Conservation (phyloP, 30 jellyfish, hydroid and myxozoan species). For the Aurelia aurita complex sp. Pacific region DNA sequence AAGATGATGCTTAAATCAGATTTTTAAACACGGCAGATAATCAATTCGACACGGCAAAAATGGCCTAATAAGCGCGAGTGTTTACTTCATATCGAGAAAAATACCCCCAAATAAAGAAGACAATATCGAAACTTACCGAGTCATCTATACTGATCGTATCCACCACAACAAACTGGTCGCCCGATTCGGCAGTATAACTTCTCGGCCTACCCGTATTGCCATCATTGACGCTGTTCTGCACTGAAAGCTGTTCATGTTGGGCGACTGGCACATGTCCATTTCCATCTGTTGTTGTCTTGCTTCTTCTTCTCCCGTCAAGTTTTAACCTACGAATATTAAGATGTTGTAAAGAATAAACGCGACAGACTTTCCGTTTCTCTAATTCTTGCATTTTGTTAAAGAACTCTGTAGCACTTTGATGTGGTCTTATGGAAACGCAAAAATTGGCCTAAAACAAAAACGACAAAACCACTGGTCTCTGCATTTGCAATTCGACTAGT, state of each 20-base stretch:
- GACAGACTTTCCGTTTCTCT: neutral
- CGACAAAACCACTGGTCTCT: too few relatives aligned
- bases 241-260: conserved; percentile 21
- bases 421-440: too few relatives aligned
- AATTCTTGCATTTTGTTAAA: neutral
- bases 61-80: too few relatives aligned
- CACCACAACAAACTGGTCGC: conserved; percentile 65
- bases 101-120: neutral
- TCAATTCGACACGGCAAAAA: too few relatives aligned
- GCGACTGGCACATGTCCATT: conserved; percentile 1
- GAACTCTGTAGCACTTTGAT: too few relatives aligned
- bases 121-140: conserved; percentile 43
- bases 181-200: conserved; percentile 64
- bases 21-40: too few relatives aligned
- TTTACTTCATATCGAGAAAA: neutral
- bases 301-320: conserved; percentile 56
- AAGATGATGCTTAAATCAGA: too few relatives aligned
- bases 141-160: conserved; percentile 73
- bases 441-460: too few relatives aligned
- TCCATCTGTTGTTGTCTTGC: conserved; percentile 23
- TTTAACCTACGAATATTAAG: conserved; percentile 44
- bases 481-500: too few relatives aligned
- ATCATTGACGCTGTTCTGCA: conserved; percentile 27
- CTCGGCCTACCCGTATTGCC: conserved; percentile 43
- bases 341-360: conserved; percentile 7